These are phyloP conservation scores for Pipistrellus nathusii DNA, from an alignment of 2,797 vertebrate genomes.

Conservation along the genomic window DNA sequence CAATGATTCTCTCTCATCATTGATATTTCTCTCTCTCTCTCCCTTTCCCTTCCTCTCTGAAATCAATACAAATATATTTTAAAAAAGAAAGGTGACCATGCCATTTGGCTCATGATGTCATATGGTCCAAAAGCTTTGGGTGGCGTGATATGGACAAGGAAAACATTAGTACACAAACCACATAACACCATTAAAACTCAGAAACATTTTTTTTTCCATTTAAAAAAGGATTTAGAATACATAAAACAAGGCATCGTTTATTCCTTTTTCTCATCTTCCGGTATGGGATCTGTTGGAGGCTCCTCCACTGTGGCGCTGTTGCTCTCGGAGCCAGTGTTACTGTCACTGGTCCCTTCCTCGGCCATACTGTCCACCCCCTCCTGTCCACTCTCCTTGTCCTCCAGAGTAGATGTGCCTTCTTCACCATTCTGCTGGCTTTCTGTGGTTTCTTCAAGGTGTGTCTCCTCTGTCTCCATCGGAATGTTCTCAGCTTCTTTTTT, in stretches of 20 bases:
- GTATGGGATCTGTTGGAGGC: conserved; percentile 85
- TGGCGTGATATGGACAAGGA: conserved; percentile 73
- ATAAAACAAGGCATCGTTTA: conserved; percentile 77
- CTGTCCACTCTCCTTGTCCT: conserved; percentile 92
- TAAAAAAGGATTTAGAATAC: conserved; percentile 78
- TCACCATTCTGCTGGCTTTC: conserved; percentile 93
- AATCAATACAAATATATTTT: too few species aligned
- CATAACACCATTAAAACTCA: conserved; percentile 80
- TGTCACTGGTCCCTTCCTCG: conserved; percentile 96
- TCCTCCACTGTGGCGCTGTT: conserved; percentile 91
- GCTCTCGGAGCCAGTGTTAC: conserved; percentile 93
- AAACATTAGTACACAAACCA: conserved; percentile 72
- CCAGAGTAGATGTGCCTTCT: conserved; percentile 91
- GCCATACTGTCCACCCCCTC: conserved; percentile 93
- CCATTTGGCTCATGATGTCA: background rate
- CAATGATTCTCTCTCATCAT: too few species aligned
- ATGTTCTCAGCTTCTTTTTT: conserved; percentile 92
- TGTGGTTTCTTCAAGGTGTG: conserved; percentile 88
- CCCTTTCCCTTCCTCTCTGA: too few species aligned
- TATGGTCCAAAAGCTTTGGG: conserved; percentile 69
- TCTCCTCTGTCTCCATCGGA: conserved; percentile 96
- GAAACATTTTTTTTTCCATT: conserved; percentile 78
- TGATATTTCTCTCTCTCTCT: too few species aligned
- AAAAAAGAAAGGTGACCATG: background rate
- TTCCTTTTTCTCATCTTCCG: conserved; percentile 92